These are phyloP conservation scores for Cyanoderma ruficeps DNA, from an alignment of 2,113 vertebrate species.

Conservation along the genomic window DNA sequence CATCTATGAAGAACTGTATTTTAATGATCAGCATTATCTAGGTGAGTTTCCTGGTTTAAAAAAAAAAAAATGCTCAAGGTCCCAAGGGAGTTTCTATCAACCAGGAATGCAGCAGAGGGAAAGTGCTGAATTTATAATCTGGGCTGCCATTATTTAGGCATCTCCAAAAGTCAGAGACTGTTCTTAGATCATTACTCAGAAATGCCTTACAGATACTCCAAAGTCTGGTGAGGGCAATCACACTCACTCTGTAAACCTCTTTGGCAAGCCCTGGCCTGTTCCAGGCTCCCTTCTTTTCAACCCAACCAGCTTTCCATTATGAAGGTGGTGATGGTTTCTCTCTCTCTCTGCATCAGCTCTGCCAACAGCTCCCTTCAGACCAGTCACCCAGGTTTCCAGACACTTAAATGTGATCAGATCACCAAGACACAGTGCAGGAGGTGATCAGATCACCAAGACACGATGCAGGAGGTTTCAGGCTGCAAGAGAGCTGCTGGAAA, in stretches of 20 bases:
- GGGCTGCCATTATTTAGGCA: not conserved
- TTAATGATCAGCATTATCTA: not conserved
- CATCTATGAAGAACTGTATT: not conserved
- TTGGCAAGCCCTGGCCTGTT: not conserved
- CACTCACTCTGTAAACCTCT: not conserved
- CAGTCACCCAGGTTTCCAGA: not conserved
- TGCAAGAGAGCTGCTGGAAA: not conserved
- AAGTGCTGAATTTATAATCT: not conserved
- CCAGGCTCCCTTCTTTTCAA: not conserved
- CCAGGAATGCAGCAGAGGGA: not conserved
- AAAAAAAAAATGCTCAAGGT: not conserved
- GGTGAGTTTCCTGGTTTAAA: not conserved
- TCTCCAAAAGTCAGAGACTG: not conserved
- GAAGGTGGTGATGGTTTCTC: not conserved
- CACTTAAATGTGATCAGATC: not conserved
- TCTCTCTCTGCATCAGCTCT: not conserved
- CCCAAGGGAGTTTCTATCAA: not conserved
- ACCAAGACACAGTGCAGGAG: not conserved
- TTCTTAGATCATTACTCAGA: not conserved
- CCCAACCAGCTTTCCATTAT: rapidly evolving
- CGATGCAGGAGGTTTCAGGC: not conserved
- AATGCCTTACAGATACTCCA: not conserved
- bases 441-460: not conserved
- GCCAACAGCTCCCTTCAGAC: not conserved
- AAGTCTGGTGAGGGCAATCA: not conserved